Evolutionary conservation across 2,113 vertebrate genomes (phyloP), one percentile per base, ranked within the genome.

Genomic region (Phoenicopterus ruber): DNA sequence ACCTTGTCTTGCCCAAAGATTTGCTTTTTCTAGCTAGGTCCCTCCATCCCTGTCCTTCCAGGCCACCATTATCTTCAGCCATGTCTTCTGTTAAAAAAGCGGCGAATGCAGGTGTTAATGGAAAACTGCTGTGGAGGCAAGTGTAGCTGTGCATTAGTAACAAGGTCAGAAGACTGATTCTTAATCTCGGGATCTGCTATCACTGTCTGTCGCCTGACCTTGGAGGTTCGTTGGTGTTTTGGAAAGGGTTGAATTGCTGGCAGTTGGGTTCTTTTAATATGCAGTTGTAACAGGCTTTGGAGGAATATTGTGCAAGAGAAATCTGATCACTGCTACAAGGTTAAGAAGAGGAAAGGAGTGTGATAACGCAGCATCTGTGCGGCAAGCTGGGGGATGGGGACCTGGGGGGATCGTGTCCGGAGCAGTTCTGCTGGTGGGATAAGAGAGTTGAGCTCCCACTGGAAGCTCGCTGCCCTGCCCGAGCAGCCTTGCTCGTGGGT

Each of bases 331-430:
- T 3, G 4, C 67, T 58, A 12, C 85, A 79, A 80, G 87, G 90
- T 57, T 82, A 85, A 69, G 84, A 58, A 36, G 80, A 86, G 87
- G 73, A 91, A 94, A 49, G 66, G 70, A 55, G 82, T 5, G 67
- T 38, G 92, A 62, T 93, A 94, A 54, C 29, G 13, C 28, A 13
- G 70, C 16, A 28, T 78, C 61, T 34, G 46, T 49, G 24, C 0
- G 2, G 76, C 17, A 11, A 1, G 77, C 14, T 24, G 66, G 88
- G 70, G 61, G 32, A 11, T 54, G 79, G 79, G 59, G 19, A 10
- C 69, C 36, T 0, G 0, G 19, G 47, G 58, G 65, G 36, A 29
- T 66, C 2, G 0, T 11, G 42, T 54, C 71, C 0, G 0, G 52
- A 44, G 54, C 0, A 0, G 46, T 46, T 77, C 49, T 92, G 79